Evolutionary conservation across 2,888 invertebrate species (phyloP), one percentile per base, ranked within the genome.

Genomic region (Patella caerulea): DNA sequence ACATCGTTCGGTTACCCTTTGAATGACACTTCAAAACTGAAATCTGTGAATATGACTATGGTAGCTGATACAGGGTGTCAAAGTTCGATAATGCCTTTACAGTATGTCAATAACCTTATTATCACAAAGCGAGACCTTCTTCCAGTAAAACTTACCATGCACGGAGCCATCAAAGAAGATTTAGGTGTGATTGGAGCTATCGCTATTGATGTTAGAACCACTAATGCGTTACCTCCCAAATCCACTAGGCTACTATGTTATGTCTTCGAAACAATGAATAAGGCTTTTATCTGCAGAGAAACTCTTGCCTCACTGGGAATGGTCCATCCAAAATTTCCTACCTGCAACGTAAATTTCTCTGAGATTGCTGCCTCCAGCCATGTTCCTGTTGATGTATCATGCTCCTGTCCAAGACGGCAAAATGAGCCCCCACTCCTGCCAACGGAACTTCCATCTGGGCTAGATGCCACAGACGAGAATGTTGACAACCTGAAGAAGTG

Each of bases 111-210:
- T n/a, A n/a, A n/a, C n/a, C n/a, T 17, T 53, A 72, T 7, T 45
- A 77, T 80, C n/a, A 52, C 24, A 45, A 53, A 55, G 76, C 34
- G 71, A 69, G 79, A 81, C 55, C 79, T 81, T n/a, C 73, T 79
- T 56, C 79, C 75, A n/a, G 78, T 80, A 24, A 80, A 82, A 53
- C 77, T 82, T 65, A 77, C 78, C 9, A 80, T 82, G 80, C 77
- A 77, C 15, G 80, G 80, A n/a, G 75, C 78, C 19, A 78, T 70
- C n/a, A 78, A 69, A 65, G 77, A 77, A 59, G 73, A 77, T 53
- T 71, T 76, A n/a, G 76, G 76, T 55, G 71, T 76, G 9, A 76
- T 76, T 19, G 79, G 77, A 65, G 79, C 74, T 17, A 53, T 77
- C 52, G 77, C 71, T 5, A 72, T 74, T 34, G 53, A 75, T 19